Conservation (phyloP, 2,797 vertebrate genomes). For the Neosalanx taihuensis region DNA sequence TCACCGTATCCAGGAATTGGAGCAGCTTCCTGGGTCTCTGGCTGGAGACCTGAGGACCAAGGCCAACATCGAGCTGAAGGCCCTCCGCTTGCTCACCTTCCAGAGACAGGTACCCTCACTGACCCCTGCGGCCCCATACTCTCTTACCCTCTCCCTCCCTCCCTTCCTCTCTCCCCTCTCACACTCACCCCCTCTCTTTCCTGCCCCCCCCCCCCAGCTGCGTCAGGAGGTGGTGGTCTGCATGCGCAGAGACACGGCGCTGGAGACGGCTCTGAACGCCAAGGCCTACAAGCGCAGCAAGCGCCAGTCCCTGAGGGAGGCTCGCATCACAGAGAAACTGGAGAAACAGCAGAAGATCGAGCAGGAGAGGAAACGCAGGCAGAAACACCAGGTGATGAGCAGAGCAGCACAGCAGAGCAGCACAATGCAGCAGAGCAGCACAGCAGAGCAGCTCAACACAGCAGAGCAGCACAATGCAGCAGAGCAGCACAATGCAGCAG, state of each 20-base stretch:
- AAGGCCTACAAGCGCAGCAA: conserved; percentile 99
- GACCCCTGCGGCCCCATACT: background rate
- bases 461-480: no score
- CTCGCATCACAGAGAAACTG: conserved; percentile 95
- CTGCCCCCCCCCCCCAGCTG: conserved; percentile 66
- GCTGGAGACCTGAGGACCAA: conserved; percentile 94
- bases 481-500: no score
- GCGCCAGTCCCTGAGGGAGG: conserved; percentile 91
- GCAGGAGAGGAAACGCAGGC: conserved; percentile 92
- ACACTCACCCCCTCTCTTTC: background rate
- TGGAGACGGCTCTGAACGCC: conserved; percentile 93
- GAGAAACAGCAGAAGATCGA: conserved; percentile 99
- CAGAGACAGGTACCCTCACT: conserved; percentile 85
- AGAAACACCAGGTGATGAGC: conserved; percentile 89
- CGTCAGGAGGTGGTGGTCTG: conserved; percentile 97
- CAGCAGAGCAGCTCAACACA: background rate
- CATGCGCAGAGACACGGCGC: conserved; percentile 92
- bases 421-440: no score
- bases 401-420: background rate
- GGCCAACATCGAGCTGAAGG: conserved; percentile 95
- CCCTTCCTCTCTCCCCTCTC: no score
- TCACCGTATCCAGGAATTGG: conserved; percentile 94
- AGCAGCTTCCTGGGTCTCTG: conserved; percentile 91
- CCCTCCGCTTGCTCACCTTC: conserved; percentile 91
- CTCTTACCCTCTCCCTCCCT: no score